Base-by-base conservation (phyloP, 2,797 vertebrate species). In the Huso huso region DNA sequence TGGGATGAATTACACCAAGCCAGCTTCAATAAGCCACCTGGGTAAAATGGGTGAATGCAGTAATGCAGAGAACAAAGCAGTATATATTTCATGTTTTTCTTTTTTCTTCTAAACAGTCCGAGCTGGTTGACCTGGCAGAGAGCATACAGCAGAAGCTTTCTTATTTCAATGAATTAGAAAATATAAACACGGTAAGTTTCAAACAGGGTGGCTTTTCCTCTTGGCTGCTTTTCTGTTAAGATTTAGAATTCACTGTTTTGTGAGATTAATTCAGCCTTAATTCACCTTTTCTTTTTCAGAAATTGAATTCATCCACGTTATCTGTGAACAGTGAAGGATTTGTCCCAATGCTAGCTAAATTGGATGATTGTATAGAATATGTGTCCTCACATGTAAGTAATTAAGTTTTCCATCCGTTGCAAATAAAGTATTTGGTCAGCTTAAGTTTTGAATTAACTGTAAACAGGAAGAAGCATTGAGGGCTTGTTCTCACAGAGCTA, bases 241-340 rank as follows among this genome's bases (percentile, higher is more conserved):
- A 5, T 37, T 37, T 37, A 4, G 4, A 4, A 37, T 37, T 37
- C 37, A 5, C 37, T 37, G 37, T 37, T 37, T 37, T 37, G 5
- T 37, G 37, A 37, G 37, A 37, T 37, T 37, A 37, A 37, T 37
- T 37, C 23, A 37, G 23, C 23, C 23, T 37, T 37, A 37, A 37
- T 37, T 37, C 37, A 37, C 37, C 37, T 15, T 72, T 13, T 49
- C 71, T 74, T 75, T 78, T 85, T 67, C 86, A 99, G 97, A 99
- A 95, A 90, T 67, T 99, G 82, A 98, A 96, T 85, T 98, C 94
- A 0, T 89, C 94, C n/a, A 95, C 92, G 0, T 77, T 99, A 67
- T 98, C 96, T 0, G 96, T 99, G 81, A 99, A 95, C 81, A 95
- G 92, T 75, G 97, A 99, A 84, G 94, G 94, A 73, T 99, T 99